phyloP scores from a whole-genome alignment of 1,140 invertebrate species.

The Hypsibius dujardini region DNA sequence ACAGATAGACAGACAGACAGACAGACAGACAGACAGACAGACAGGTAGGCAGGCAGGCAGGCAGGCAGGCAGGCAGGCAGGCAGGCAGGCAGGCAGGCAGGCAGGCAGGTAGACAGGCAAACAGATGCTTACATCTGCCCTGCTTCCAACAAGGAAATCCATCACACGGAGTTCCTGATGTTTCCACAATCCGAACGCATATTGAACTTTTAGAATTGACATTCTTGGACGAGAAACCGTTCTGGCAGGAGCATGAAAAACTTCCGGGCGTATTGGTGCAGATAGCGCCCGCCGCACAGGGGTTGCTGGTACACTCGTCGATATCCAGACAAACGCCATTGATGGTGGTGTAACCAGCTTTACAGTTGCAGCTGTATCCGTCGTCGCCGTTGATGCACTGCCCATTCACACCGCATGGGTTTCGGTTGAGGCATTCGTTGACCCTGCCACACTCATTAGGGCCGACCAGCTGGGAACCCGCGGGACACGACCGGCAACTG shows the following conservation, averaged over 20 bases:
- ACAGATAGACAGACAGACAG: too few species aligned
- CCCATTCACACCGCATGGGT: constrained; percentile 57
- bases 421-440: neutral
- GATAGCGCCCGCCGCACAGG: constrained; percentile 56
- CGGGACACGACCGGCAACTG: neutral
- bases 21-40: too few species aligned
- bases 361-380: constrained; percentile 54
- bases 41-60: too few species aligned
- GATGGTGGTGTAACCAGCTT: constrained; percentile 42
- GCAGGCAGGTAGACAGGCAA: too few species aligned
- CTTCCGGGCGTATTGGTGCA: constrained; percentile 62
- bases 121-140: too few species aligned
- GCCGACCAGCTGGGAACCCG: neutral
- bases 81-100: too few species aligned
- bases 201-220: constrained; percentile 26
- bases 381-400: constrained; percentile 48
- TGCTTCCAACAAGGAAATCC: neutral
- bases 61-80: too few species aligned
- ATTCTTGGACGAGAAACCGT: constrained; percentile 36
- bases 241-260: constrained; percentile 57
- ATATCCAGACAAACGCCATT: constrained; percentile 38
- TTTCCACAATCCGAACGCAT: neutral
- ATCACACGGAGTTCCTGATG: constrained; percentile 1
- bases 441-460: constrained; percentile 2
- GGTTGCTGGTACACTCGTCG: constrained; percentile 54